Evolutionary conservation across 1,140 invertebrate species (phyloP).

Genomic region (Phocides pigmalion): DNA sequence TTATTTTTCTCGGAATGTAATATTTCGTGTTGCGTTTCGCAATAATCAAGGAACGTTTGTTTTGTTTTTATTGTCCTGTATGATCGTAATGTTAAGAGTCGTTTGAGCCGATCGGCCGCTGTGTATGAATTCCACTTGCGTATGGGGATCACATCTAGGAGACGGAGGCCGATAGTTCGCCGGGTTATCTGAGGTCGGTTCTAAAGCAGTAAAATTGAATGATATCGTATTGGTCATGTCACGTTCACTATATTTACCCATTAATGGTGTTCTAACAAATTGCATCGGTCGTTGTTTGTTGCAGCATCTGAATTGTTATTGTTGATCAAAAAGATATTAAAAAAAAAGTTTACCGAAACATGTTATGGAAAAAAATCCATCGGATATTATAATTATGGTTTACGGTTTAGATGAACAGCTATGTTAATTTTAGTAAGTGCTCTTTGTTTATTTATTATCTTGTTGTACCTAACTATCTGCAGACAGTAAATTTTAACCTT

Average conservation of each 20-base stretch:
- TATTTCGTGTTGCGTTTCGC: constrained; percentile 20
- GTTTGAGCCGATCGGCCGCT: constrained; percentile 10
- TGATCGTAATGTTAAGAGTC: not conserved
- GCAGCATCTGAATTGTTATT: not conserved
- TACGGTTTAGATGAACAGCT: not conserved
- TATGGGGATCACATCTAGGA: constrained; percentile 69
- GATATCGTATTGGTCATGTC: constrained; percentile 76
- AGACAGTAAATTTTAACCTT: too few species aligned
- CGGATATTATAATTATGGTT: not conserved
- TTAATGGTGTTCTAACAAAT: constrained; percentile 74
- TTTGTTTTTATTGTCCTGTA: not conserved
- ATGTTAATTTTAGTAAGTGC: too few species aligned
- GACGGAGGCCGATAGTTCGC: constrained; percentile 69
- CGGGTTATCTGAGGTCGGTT: constrained; percentile 77
- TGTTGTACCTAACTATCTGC: too few species aligned
- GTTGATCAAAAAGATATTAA: not conserved
- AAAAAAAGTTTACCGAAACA: not conserved
- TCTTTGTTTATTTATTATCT: too few species aligned
- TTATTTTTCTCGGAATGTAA: constrained; percentile 17
- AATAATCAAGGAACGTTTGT: constrained; percentile 2
- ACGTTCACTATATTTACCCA: constrained; percentile 73
- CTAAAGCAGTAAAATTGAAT: constrained; percentile 82
- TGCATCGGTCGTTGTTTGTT: constrained; percentile 47
- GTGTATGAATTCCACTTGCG: constrained; percentile 41
- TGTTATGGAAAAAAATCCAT: not conserved